Evolutionary conservation across 2,113 vertebrate genomes (phyloP).

Genomic region (Bungarus multicinctus): DNA sequence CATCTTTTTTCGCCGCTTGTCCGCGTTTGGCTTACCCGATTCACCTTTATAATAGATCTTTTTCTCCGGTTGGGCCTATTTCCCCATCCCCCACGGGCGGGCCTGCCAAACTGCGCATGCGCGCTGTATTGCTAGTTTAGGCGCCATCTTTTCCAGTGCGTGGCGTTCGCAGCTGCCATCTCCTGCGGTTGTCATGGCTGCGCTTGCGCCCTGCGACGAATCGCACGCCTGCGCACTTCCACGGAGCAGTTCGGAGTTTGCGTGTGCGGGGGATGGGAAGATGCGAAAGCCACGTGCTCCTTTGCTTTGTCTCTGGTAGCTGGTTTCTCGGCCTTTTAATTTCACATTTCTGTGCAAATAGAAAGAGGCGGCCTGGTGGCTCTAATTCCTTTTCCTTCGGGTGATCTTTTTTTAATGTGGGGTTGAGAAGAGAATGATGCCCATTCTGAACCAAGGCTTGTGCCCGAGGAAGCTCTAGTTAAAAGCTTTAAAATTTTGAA

Average conservation of each 20-base stretch:
- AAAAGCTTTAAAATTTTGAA: background rate
- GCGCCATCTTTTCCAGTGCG: conserved; percentile 27
- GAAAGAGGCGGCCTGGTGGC: background rate
- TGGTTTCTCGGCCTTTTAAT: background rate
- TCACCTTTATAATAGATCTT: background rate
- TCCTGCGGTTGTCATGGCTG: background rate
- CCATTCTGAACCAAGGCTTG: background rate
- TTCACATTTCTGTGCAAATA: background rate
- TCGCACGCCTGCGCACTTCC: background rate
- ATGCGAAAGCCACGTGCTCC: background rate
- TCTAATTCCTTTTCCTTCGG: background rate
- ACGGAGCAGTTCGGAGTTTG: background rate
- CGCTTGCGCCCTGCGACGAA: background rate
- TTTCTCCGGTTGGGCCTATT: background rate
- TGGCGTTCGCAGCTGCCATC: conserved; percentile 16
- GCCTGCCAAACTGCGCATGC: rapidly evolving
- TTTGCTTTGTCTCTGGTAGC: background rate
- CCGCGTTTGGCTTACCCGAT: background rate
- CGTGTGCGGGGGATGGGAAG: background rate
- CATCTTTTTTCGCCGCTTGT: background rate
- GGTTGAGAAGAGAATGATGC: background rate
- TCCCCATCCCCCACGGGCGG: no score
- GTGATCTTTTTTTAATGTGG: background rate
- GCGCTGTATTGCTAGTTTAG: background rate
- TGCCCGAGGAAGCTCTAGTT: background rate